A percentile compares a stretch with the other conserved stretches of the same genome.
Conservation (phyloP, 1,140 invertebrate genomes). For the Drosophila kanapiae region DNA sequence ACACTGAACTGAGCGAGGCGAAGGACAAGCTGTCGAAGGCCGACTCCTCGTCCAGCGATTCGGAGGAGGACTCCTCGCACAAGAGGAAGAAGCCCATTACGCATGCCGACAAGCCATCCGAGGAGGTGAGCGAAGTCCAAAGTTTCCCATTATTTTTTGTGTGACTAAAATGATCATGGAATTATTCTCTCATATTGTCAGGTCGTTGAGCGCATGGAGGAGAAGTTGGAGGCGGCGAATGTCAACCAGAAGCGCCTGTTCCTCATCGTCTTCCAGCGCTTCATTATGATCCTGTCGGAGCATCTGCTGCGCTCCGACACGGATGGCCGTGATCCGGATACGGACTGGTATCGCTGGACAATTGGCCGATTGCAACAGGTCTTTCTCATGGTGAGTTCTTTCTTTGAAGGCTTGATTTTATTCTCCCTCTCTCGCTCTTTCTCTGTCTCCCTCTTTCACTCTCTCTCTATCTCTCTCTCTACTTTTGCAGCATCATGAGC, state of each 20-base stretch:
- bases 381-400: constrained; percentile 93
- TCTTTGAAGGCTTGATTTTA: not conserved
- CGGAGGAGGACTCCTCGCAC: constrained; percentile 88
- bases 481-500: constrained; percentile 94
- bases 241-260: constrained; percentile 98
- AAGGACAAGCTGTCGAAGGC: constrained; percentile 93
- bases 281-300: constrained; percentile 99
- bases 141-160: not conserved
- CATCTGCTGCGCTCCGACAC: constrained; percentile 97
- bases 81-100: constrained; percentile 88
- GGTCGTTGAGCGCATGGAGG: constrained; percentile 97
- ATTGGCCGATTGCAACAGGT: constrained; percentile 97
- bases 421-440: not conserved
- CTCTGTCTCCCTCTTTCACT: constrained; percentile 22
- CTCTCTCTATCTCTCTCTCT: constrained; percentile 23
- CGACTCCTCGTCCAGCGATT: constrained; percentile 91
- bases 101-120: constrained; percentile 91
- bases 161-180: not conserved
- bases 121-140: constrained; percentile 87
- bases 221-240: constrained; percentile 96
- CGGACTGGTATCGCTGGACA: constrained; percentile 98
- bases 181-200: constrained; percentile 37
- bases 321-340: constrained; percentile 96
- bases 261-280: constrained; percentile 98
- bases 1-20: constrained; percentile 93